Evolutionary conservation across 2,888 invertebrate species (phyloP), one percentile per base, ranked within the genome.

Genomic region (Sphaeridia pumilis): DNA sequence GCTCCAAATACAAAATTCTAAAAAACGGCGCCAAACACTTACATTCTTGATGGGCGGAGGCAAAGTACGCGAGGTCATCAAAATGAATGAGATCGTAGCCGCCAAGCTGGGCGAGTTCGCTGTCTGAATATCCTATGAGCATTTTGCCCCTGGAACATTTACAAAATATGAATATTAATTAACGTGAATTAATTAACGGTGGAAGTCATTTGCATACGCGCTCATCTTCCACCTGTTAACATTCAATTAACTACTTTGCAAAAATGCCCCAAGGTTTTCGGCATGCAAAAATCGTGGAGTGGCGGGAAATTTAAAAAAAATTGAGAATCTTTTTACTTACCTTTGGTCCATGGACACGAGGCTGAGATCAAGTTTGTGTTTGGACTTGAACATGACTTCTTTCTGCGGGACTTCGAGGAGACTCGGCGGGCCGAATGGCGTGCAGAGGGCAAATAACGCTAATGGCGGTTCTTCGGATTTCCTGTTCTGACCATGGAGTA

Each of bases 11-110:
- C n/a, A n/a, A n/a, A n/a, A n/a, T n/a, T n/a, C n/a, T n/a, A n/a
- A n/a, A n/a, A n/a, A n/a, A n/a, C n/a, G n/a, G n/a, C n/a, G n/a
- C n/a, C n/a, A n/a, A n/a, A n/a, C 25, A 75, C 90, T 86, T 78
- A 97, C 97, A 78, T 81, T 98, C 97, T 78, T 95, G 94, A 74
- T 99, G 98, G 58, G 98, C 97, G 67, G 93, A 93, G 26, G 97
- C 92, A 44, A 97, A 93, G 70, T 95, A 98, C 1, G 88, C 87
- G 64, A 97, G 77, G 72, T 98, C 98, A 68, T 97, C 95, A 67
- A 88, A 94, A 74, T 99, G 98, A 60, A 98, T 89, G 67, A 98
- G 78, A 73, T 93, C 90, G 72, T 98, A 98, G 55, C 94, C 94
- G n/a, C 94, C 92, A 78, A 89, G 81, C 70, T 84, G 87, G 31